Evolutionary conservation across 1,140 invertebrate species (phyloP).

Genomic region (Bombus superbus): DNA sequence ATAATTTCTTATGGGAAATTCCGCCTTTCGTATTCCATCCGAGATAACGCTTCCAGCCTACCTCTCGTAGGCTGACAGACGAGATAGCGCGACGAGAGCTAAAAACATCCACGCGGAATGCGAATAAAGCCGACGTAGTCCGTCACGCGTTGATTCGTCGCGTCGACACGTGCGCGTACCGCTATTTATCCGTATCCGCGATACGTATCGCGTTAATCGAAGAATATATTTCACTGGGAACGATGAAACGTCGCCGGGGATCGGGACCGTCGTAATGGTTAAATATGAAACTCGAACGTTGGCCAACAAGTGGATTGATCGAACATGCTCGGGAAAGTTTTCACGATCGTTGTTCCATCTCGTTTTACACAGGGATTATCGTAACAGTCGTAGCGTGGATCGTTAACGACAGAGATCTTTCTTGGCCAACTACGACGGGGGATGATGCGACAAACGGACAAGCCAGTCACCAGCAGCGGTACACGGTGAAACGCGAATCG

Average conservation of each 20-base stretch:
- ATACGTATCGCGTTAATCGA: neutral
- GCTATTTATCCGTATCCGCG: neutral
- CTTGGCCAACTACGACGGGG: too few relatives aligned
- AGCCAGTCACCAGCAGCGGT: too few relatives aligned
- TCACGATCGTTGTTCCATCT: too few relatives aligned
- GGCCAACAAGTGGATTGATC: neutral
- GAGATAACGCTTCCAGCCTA: neutral
- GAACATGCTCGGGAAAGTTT: too few relatives aligned
- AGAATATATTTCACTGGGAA: neutral
- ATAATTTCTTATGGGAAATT: too few relatives aligned
- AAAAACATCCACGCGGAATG: slow-evolving; percentile 21
- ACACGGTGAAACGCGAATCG: too few relatives aligned
- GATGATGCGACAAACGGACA: too few relatives aligned
- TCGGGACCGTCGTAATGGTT: neutral
- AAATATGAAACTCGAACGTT: neutral
- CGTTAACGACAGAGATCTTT: too few relatives aligned
- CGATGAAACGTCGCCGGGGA: neutral
- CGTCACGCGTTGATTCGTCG: neutral
- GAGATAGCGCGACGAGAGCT: neutral
- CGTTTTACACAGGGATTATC: too few relatives aligned
- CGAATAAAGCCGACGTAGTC: neutral
- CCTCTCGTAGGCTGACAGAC: neutral
- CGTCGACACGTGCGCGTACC: neutral
- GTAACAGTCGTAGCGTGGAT: too few relatives aligned
- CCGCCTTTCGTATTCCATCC: too few relatives aligned